Evolutionary conservation across 2,888 invertebrate species (phyloP), one percentile per base, ranked within the genome.

Genomic region (Nephrocerus scutellatus): DNA sequence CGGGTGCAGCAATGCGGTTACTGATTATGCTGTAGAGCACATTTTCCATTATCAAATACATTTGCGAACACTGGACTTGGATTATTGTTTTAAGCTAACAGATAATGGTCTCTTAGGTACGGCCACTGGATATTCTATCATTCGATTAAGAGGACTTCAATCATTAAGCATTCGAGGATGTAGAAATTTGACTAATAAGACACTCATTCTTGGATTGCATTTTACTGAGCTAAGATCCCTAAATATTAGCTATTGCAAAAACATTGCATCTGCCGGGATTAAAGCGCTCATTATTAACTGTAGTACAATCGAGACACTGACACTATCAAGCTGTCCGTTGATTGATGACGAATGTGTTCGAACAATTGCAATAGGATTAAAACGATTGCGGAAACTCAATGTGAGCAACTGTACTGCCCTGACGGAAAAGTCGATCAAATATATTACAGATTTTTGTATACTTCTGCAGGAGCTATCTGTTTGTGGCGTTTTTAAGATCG

Each of bases 101-200:
- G 56, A 62, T 23, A 39, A 34, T 0, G 58, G 53, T 0, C 39
- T 62, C 4, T 21, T 55, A 5, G 62, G 62, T 9, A 22, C 38
- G 3, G 19, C 33, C 1, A 25, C 44, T 1, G 53, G 55, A 0
- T 45, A 39, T 21, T 40, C 59, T 3, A 55, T 63, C 3, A 47
- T 31, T 10, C 47, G 54, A 1, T 34, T 64, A 1, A 47, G 48
- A 5, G 48, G 52, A 1, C 36, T 64, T 4, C 47, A 47, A 2
- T 35, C 44, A 9, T 43, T 64, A 0, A 59, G 48, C 18, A 24
- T 65, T 8, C 51, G 55, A 0, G 56, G 61, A 13, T 60, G 60
- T 33, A 51, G 44, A 9, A 51, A 53, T 28, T 26, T 66, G 0
- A 46, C 56, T 1, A 49, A 61, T 51, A 39, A 39, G 1, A 20